Base-by-base conservation (phyloP, 2,797 vertebrate genomes). In the Pantherophis vulpinus region DNA sequence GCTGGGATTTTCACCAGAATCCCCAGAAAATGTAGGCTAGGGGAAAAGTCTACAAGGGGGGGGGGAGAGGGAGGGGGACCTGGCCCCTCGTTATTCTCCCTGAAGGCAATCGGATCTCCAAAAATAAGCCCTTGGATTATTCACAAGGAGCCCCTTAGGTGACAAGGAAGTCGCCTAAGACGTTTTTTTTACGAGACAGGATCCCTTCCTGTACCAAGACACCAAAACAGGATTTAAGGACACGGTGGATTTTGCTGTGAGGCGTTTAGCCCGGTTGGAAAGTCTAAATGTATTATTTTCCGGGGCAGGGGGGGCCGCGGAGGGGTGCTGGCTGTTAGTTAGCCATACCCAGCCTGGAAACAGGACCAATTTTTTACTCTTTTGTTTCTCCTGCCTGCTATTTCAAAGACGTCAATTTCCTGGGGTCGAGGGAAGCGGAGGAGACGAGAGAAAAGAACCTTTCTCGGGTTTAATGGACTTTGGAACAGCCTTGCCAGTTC, bases 401-500 rank as follows among this genome's bases (percentile, higher is more conserved):
- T 59, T 63, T 61, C 61, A 54, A 83, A 29, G 0, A 29, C 32
- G 11, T 87, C 23, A 2, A n/a, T 42, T 61, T 86, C 60, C 51
- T n/a, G 60, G 47, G 60, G 25, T 23, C 14, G 10, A 66, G 5
- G 13, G 25, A 25, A 56, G 13, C 37, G 59, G 7, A 54, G 59
- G n/a, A 47, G n/a, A 18, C 42, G n/a, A 63, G 54, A 37, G n/a
- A 37, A 37, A 91, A 20, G 16, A 86, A 87, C 29, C 27, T 87
- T 70, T 27, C 54, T 90, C 12, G 60, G 61, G 4, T 87, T 32
- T 74, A 51, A 87, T 56, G 83, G 92, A 87, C 92, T 93, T 93
- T 91, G 89, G 89, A 93, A 29, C 37, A 25, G 61, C 8, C 11
- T 93, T 91, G 56, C 32, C 54, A 51, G 66, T 66, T 89, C 90